Evolutionary conservation across 2,113 vertebrate species (phyloP).

Genomic region (Lamprotornis superbus): DNA sequence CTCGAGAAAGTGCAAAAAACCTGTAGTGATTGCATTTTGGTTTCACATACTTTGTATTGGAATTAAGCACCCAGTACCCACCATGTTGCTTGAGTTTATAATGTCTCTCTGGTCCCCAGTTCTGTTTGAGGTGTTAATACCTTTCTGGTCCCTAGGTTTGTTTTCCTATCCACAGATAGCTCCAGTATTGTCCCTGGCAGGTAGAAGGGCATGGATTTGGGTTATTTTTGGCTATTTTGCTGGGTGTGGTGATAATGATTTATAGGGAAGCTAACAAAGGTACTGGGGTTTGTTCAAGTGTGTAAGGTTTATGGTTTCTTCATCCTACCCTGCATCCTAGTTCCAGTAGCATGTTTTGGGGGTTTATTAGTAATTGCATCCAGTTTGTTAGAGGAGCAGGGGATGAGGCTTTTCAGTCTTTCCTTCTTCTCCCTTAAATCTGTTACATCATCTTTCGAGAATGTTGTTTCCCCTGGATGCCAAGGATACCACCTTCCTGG

Average conservation of each 20-base stretch:
- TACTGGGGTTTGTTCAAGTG: not conserved
- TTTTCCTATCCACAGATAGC: not conserved
- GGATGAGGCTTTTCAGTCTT: not conserved
- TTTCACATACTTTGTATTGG: not conserved
- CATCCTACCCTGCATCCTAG: not conserved
- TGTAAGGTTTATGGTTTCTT: not conserved
- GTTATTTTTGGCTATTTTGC: not conserved
- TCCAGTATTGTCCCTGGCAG: not conserved
- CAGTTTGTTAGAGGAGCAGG: not conserved
- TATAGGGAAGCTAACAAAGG: not conserved
- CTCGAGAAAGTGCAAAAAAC: not conserved
- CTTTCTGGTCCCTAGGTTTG: not conserved
- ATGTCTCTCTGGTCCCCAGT: not conserved
- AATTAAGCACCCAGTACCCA: not conserved
- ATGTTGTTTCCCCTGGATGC: not conserved
- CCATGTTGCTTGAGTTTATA: not conserved
- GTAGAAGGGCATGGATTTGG: fast-evolving
- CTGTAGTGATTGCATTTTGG: not conserved
- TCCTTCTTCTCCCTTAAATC: not conserved
- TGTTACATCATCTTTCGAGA: not conserved
- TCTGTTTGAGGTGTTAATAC: not conserved
- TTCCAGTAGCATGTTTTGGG: not conserved
- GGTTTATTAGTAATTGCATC: not conserved
- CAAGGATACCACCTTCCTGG: not conserved
- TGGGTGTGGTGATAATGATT: not conserved